These are phyloP conservation scores for Siphonodentalium dalli DNA, from an alignment of 2,888 invertebrate genomes.

Conservation along the genomic window DNA sequence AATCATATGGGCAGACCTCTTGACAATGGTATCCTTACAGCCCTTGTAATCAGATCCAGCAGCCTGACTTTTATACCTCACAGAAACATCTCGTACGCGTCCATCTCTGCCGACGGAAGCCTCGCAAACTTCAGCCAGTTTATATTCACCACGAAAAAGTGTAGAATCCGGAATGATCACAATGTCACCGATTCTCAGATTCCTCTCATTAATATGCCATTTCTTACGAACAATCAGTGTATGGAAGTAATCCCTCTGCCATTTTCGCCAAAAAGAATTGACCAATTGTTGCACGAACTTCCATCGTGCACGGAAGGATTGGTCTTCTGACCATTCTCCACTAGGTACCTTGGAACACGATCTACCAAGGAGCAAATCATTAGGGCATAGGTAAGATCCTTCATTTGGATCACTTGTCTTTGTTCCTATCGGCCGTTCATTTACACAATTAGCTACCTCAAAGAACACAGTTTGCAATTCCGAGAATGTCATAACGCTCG, in stretches of 20 bases:
- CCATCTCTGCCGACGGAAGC: too few relatives aligned
- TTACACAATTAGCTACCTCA: conserved; percentile 3
- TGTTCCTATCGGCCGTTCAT: conserved; percentile 1
- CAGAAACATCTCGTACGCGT: too few relatives aligned
- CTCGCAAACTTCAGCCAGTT: too few relatives aligned
- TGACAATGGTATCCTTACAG: too few relatives aligned
- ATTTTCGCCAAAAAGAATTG: conserved; percentile 9
- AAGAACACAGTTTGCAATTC: conserved; percentile 1
- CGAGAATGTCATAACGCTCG: too few relatives aligned
- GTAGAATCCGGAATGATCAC: conserved; percentile 7
- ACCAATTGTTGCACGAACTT: conserved; percentile 10
- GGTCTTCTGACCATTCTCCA: too few relatives aligned
- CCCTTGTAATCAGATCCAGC: too few relatives aligned
- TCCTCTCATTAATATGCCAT: conserved; percentile 3
- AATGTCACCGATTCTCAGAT: conserved; percentile 2
- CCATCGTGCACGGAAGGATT: not conserved
- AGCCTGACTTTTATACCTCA: too few relatives aligned
- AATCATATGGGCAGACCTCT: too few relatives aligned
- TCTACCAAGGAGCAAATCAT: conserved; percentile 2
- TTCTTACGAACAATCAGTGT: conserved; percentile 14
- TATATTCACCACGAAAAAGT: conserved; percentile 4
- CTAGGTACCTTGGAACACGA: not conserved
- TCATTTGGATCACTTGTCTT: conserved; percentile 1
- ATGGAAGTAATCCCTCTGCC: conserved; percentile 6
- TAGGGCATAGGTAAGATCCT: too few relatives aligned